These are phyloP conservation scores for Stenichneumon culpator DNA, from an alignment of 2,888 invertebrate genomes.

Conservation along the genomic window DNA sequence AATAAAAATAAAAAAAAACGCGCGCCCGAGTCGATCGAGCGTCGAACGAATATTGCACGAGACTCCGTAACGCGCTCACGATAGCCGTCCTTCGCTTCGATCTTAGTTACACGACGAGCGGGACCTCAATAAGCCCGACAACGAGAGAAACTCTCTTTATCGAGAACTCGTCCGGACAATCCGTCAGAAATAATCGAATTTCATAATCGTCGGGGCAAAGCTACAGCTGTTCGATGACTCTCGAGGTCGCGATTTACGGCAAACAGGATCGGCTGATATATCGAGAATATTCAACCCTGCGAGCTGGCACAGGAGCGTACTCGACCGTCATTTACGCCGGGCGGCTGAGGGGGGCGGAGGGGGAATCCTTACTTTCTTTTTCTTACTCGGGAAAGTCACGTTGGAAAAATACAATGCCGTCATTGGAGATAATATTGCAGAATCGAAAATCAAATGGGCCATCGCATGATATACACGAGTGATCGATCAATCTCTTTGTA, in stretches of 20 bases:
- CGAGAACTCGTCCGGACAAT: slow-evolving; percentile 54
- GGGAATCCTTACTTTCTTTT: neutral
- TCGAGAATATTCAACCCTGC: neutral
- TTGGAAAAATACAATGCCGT: slow-evolving; percentile 31
- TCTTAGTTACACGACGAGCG: slow-evolving; percentile 41
- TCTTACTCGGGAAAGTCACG: neutral
- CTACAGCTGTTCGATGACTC: slow-evolving; percentile 41
- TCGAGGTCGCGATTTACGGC: slow-evolving; percentile 24
- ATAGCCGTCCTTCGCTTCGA: slow-evolving; percentile 43
- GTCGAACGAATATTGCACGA: slow-evolving; percentile 58
- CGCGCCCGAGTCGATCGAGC: slow-evolving; percentile 42
- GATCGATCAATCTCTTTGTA: slow-evolving; percentile 39
- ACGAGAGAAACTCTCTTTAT: slow-evolving; percentile 47
- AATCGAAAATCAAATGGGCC: slow-evolving; percentile 35
- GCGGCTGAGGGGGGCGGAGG: neutral
- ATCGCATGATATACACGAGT: slow-evolving; percentile 21
- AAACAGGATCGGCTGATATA: neutral
- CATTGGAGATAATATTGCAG: slow-evolving; percentile 49
- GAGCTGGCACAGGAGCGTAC: neutral
- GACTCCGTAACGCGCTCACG: slow-evolving; percentile 42
- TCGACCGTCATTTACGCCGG: neutral
- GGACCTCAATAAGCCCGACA: slow-evolving; percentile 53
- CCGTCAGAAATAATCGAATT: slow-evolving; percentile 68
- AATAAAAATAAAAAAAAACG: slow-evolving; percentile 11
- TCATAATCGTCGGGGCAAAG: slow-evolving; percentile 66